phyloP scores from a whole-genome alignment of 1,140 invertebrate species.

The Plodia interpunctella region DNA sequence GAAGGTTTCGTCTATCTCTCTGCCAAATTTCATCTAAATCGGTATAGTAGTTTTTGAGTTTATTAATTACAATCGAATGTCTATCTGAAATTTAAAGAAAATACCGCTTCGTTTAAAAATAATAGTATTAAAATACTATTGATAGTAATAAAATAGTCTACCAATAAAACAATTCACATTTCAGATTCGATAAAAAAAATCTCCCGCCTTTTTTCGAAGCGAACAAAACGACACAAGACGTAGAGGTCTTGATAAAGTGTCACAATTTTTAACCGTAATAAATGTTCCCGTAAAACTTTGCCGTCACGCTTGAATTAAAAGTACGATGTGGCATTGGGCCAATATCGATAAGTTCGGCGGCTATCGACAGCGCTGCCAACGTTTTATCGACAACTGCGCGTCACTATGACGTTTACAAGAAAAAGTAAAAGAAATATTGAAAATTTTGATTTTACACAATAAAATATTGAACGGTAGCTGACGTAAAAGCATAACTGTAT shows the following conservation, averaged over 20 bases:
- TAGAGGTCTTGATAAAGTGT: neutral
- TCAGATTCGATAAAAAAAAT: neutral
- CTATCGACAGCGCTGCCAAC: conserved; percentile 1
- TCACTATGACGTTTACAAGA: conserved; percentile 22
- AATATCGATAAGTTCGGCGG: neutral
- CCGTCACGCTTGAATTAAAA: neutral
- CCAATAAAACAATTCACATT: no score
- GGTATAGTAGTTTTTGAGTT: no score
- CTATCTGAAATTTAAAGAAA: no score
- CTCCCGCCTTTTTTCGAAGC: neutral
- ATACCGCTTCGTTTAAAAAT: no score
- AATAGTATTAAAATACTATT: no score
- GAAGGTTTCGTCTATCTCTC: no score
- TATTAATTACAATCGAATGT: no score
- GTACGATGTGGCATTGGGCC: neutral
- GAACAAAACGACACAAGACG: neutral
- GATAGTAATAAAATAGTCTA: no score
- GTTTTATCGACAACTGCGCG: neutral
- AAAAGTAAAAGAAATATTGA: conserved; percentile 11
- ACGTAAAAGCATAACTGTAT: no score
- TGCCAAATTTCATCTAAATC: no score
- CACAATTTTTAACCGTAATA: conserved; percentile 7
- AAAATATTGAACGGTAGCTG: no score
- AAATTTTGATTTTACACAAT: no score
- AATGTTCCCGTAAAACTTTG: neutral